Percentiles rank a stretch among this genome's conserved stretches.
These are phyloP conservation scores for Halcyon chelicuti DNA, from an alignment of 2,797 vertebrate species.

Conservation along the genomic window DNA sequence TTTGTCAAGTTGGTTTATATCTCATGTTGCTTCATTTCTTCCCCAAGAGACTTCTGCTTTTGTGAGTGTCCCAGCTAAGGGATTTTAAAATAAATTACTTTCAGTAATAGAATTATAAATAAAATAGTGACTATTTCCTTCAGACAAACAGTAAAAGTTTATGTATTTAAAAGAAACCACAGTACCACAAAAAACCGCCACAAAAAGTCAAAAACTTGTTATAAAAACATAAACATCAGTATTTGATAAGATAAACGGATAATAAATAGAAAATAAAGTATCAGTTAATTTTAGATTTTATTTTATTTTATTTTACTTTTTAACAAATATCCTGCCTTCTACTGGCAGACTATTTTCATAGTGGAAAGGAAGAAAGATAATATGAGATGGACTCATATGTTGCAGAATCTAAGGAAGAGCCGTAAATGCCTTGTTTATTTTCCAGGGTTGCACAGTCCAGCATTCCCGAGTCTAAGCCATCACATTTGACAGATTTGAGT, in stretches of 20 bases:
- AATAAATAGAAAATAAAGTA: neutral
- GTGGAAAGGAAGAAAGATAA: neutral
- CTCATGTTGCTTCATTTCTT: neutral
- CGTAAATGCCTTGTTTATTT: constrained; percentile 21
- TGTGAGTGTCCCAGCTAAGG: neutral
- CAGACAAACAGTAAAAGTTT: neutral
- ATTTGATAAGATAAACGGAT: neutral
- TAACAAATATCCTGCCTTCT: neutral
- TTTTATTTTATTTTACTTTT: neutral
- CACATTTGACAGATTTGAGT: neutral
- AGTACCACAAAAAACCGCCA: neutral
- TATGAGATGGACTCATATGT: neutral
- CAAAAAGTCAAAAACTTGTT: neutral
- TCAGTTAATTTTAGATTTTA: neutral
- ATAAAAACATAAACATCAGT: neutral
- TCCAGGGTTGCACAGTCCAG: neutral
- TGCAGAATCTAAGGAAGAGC: neutral
- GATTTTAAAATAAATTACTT: neutral
- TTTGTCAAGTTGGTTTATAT: neutral
- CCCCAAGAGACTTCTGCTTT: neutral
- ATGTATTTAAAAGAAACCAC: neutral
- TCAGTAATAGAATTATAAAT: neutral
- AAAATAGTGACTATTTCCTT: neutral
- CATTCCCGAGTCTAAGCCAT: neutral
- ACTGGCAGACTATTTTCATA: neutral